These are phyloP conservation scores for Coracias cyanogaster DNA, from an alignment of 2,797 vertebrate genomes.

Conservation along the genomic window DNA sequence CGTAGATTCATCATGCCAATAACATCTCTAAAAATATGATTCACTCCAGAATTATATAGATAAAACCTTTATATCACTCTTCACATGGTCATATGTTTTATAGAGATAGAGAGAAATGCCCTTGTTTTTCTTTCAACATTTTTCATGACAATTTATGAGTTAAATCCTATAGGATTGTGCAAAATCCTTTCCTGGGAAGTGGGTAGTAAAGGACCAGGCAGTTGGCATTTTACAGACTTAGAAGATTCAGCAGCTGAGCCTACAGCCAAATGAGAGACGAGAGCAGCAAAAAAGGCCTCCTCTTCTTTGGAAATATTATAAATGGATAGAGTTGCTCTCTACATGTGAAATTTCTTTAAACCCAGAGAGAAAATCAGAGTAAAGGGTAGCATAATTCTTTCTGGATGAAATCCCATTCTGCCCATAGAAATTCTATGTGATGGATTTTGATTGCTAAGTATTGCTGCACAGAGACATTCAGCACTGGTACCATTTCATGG, in stretches of 20 bases:
- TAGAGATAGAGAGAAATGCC: not conserved
- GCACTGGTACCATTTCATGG: not conserved
- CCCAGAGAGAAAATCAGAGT: slow-evolving; percentile 52
- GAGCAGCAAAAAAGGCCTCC: not conserved
- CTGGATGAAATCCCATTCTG: slow-evolving; percentile 33
- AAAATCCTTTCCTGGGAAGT: slow-evolving; percentile 3
- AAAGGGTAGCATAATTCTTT: slow-evolving; percentile 34
- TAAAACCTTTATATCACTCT: not conserved
- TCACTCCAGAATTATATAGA: not conserved
- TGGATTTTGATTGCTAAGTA: slow-evolving; percentile 54
- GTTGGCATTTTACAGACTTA: slow-evolving; percentile 45
- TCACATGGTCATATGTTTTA: not conserved
- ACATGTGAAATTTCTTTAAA: slow-evolving; percentile 57
- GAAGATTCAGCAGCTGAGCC: not conserved
- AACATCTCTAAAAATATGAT: not conserved
- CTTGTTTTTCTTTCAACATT: not conserved
- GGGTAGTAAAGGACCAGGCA: not conserved
- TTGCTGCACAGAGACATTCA: not conserved
- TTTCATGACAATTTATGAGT: not conserved
- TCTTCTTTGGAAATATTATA: not conserved
- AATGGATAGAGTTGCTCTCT: slow-evolving; percentile 23
- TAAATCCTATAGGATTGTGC: not conserved
- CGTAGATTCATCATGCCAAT: not conserved
- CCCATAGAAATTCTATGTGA: slow-evolving; percentile 9
- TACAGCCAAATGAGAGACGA: slow-evolving; percentile 16